Conservation (phyloP, 2,113 vertebrate genomes). For the Lates calcarifer region DNA sequence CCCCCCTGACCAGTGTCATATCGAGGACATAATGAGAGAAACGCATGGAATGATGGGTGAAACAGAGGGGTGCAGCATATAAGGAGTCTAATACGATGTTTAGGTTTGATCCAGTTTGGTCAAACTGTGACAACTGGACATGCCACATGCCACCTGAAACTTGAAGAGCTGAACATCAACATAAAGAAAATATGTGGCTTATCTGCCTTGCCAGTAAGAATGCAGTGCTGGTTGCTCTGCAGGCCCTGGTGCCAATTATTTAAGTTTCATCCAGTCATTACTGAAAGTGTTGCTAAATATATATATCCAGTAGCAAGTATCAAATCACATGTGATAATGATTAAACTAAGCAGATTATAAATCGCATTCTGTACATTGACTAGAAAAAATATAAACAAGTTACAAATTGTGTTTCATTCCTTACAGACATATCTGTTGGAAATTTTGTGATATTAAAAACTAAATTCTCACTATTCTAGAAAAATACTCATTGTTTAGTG, state of each 20-base stretch:
- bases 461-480: background rate
- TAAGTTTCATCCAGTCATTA: no score
- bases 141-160: background rate
- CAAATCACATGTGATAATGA: background rate
- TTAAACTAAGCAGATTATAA: background rate
- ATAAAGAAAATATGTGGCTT: conserved; percentile 2
- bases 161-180: background rate
- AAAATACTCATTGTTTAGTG: background rate
- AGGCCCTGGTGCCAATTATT: background rate
- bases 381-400: background rate
- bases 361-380: background rate
- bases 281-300: no score
- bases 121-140: background rate
- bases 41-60: conserved; percentile 18
- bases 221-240: background rate
- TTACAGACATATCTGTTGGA: background rate
- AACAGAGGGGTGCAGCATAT: background rate
- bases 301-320: no score
- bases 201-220: background rate
- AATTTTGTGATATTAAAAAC: no score
- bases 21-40: conserved; percentile 41
- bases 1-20: conserved; percentile 52
- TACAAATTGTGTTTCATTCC: background rate
- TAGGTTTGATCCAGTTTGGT: background rate
- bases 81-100: background rate